Evolutionary conservation across 2,113 vertebrate species (phyloP).

Genomic region (Mesembrinibis cayennensis): DNA sequence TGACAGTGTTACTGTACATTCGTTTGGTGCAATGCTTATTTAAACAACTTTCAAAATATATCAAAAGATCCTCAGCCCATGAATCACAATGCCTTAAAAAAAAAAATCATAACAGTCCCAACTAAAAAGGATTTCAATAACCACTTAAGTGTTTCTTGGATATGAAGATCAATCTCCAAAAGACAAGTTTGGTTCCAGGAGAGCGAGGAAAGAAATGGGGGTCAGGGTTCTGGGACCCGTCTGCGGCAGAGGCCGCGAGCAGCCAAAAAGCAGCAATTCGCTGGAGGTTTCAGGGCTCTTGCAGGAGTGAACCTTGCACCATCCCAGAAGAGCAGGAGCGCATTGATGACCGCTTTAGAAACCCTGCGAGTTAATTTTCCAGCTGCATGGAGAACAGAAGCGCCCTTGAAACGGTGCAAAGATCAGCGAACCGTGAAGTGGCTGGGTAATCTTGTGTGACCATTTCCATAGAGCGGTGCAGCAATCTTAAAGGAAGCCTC

Average conservation of each 20-base stretch:
- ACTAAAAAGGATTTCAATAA: neutral
- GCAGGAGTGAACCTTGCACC: neutral
- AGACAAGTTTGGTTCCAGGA: neutral
- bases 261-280: neutral
- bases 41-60: neutral
- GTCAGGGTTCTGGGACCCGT: neutral
- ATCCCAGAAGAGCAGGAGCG: neutral
- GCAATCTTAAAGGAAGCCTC: neutral
- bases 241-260: neutral
- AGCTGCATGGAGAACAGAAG: neutral
- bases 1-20: neutral
- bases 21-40: neutral
- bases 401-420: neutral
- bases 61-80: neutral
- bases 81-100: neutral
- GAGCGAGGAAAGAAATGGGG: neutral
- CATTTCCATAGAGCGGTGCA: fast-evolving
- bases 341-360: neutral
- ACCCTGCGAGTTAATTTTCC: neutral
- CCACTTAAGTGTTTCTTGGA: neutral
- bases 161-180: neutral
- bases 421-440: fast-evolving
- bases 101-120: neutral
- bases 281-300: neutral
- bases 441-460: neutral